Evolutionary conservation across 1,140 invertebrate species (phyloP).

Genomic region (Aphaenogaster floridana): DNA sequence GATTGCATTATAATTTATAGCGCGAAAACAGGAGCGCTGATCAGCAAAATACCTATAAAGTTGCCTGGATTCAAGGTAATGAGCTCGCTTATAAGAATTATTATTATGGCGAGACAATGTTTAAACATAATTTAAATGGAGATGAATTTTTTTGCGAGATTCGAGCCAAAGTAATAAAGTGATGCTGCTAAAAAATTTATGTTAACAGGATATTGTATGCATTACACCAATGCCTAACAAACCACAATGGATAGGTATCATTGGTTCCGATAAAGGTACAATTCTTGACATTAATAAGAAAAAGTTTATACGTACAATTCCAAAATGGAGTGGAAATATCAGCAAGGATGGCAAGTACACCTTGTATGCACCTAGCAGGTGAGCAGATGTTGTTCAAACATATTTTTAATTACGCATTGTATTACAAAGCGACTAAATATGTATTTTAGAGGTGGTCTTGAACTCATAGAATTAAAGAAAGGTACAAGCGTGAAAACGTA

Average conservation of each 20-base stretch:
- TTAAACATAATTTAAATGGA: background rate
- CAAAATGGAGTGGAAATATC: conserved; percentile 94
- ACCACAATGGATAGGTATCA: conserved; percentile 93
- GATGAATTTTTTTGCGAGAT: conserved; percentile 7
- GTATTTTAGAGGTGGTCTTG: conserved; percentile 93
- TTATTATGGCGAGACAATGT: background rate
- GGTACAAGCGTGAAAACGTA: conserved; percentile 94
- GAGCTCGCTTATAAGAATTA: background rate
- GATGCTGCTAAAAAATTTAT: background rate
- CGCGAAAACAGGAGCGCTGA: conserved; percentile 92
- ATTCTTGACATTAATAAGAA: conserved; percentile 94
- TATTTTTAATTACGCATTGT: background rate
- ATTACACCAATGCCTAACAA: conserved; percentile 94
- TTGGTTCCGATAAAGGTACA: conserved; percentile 96
- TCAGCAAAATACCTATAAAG: conserved; percentile 92
- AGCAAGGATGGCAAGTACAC: conserved; percentile 96
- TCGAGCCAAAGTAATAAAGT: background rate
- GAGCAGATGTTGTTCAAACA: conserved; percentile 28
- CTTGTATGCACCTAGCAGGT: conserved; percentile 95
- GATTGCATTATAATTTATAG: conserved; percentile 95
- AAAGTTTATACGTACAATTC: conserved; percentile 91
- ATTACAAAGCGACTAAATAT: conserved; percentile 41
- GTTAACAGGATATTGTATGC: conserved; percentile 88
- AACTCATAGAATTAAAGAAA: conserved; percentile 95
- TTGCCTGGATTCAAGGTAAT: conserved; percentile 89